Base-by-base conservation (phyloP, 2,113 vertebrate species). In the Forbesichthys papilliferus region DNA sequence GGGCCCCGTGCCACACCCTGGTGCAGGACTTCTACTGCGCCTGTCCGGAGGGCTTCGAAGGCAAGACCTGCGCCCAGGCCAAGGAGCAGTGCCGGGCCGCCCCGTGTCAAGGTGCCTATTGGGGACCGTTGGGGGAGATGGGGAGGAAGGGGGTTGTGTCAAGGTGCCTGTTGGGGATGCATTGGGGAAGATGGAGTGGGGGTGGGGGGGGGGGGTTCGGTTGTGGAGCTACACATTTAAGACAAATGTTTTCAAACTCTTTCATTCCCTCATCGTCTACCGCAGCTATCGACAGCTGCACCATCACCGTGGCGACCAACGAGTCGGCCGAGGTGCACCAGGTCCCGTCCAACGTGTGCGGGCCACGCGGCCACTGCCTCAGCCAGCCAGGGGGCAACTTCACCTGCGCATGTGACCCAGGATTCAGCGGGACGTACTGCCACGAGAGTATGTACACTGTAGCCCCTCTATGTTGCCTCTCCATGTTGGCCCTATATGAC, bases 371-470 rank as follows among this genome's bases (percentile, higher is more conserved):
- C 13, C 93, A 61, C 49, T 99, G 98, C 16, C 73, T 96, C 71
- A 98, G 95, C 84, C 94, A 94, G 71, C 95, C 95, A 0, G 88
- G 82, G 5, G 96, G 96, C 9, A 97, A 98, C 88, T 99, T 98
- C 85, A 95, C 94, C 84, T 99, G 98, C 64, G 70, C 90, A 71
- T 99, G 98, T 13, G 93, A 96, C 46, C 91, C 88, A 0, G 98
- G 97, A 9, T 99, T 98, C 85, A 98, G 94, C 0, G 98, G 97
- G 66, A 78, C 88, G 59, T 99, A 99, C 87, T 99, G 98, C 82
- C 97, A 99, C 3, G 96, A 99, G 87, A 99, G 98, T 99, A 92
- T 87, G 97, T 63, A 0, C 1, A 14, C 49, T 8, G 13, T 1
- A 0, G 5, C 48, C 4, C 1, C 36, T 8, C 11, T 18, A 2